These are phyloP conservation scores for Aspidiotus rigidus DNA, from an alignment of 2,888 invertebrate species.

Conservation along the genomic window DNA sequence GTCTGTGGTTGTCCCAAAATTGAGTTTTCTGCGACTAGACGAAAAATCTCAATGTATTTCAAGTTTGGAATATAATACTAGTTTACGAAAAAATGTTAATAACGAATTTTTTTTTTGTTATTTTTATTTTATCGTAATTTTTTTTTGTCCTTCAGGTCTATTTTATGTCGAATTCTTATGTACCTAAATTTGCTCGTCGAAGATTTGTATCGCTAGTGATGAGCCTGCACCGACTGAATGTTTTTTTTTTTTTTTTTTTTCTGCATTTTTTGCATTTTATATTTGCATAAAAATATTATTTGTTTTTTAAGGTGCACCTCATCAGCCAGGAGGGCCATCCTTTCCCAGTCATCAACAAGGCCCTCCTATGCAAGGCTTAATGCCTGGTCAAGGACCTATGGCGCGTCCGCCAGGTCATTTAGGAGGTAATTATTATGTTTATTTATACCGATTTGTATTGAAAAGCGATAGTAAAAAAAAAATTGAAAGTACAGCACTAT, in stretches of 20 bases:
- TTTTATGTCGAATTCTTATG: too few species aligned
- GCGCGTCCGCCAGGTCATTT: constrained; percentile 49
- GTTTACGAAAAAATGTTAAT: not conserved
- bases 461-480: not conserved
- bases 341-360: constrained; percentile 44
- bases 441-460: constrained; percentile 9
- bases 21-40: too few species aligned
- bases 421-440: constrained; percentile 39
- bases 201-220: too few species aligned
- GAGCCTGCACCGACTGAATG: too few species aligned
- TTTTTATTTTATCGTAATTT: too few species aligned
- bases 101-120: too few species aligned
- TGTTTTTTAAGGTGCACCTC: constrained; percentile 33
- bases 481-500: not conserved
- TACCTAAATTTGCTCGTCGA: too few species aligned
- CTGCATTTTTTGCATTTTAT: not conserved
- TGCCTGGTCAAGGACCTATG: constrained; percentile 58
- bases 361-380: constrained; percentile 53
- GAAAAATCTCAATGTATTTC: not conserved
- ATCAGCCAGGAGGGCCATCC: constrained; percentile 45
- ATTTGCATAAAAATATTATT: constrained; percentile 19
- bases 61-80: not conserved
- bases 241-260: not conserved
- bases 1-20: too few species aligned
- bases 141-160: too few species aligned